Percentiles rank a stretch among this genome's conserved stretches.
These are phyloP conservation scores for Notocelia uddmanniana DNA, from an alignment of 2,888 invertebrate genomes.

Conservation along the genomic window DNA sequence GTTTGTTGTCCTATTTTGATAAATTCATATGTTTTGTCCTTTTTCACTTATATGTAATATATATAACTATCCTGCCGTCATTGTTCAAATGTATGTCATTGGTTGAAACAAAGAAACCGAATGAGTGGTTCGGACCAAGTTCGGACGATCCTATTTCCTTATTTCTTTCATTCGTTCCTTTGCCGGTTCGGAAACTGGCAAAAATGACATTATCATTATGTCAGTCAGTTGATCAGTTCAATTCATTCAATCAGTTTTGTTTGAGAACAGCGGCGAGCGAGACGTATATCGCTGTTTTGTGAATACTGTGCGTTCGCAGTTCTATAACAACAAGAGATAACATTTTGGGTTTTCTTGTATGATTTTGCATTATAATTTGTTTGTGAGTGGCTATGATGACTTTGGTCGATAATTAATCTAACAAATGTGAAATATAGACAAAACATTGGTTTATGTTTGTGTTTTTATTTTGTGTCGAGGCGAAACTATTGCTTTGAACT, in stretches of 20 bases:
- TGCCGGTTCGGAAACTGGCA: slow-evolving; percentile 25
- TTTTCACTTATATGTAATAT: background rate
- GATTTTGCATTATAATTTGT: slow-evolving; percentile 42
- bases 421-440: slow-evolving; percentile 52
- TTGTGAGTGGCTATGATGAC: slow-evolving; percentile 38
- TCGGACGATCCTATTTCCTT: no score
- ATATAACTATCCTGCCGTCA: slow-evolving; percentile 31
- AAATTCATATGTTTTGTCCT: slow-evolving; percentile 17
- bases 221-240: slow-evolving; percentile 20
- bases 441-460: slow-evolving; percentile 71
- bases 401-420: slow-evolving; percentile 15
- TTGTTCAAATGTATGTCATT: slow-evolving; percentile 20
- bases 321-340: slow-evolving; percentile 54
- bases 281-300: slow-evolving; percentile 76
- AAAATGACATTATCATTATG: no score
- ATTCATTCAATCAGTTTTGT: slow-evolving; percentile 54
- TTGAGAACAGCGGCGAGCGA: slow-evolving; percentile 68
- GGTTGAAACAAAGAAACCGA: slow-evolving; percentile 35
- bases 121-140: slow-evolving; percentile 19
- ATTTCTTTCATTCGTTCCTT: slow-evolving; percentile 19
- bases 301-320: slow-evolving; percentile 82
- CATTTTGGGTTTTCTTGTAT: slow-evolving; percentile 45
- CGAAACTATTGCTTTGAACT: slow-evolving; percentile 59
- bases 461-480: slow-evolving; percentile 71
- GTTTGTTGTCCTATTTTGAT: slow-evolving; percentile 3